phyloP scores from a whole-genome alignment of 2,797 vertebrate genomes.

The Discoglossus pictus region DNA sequence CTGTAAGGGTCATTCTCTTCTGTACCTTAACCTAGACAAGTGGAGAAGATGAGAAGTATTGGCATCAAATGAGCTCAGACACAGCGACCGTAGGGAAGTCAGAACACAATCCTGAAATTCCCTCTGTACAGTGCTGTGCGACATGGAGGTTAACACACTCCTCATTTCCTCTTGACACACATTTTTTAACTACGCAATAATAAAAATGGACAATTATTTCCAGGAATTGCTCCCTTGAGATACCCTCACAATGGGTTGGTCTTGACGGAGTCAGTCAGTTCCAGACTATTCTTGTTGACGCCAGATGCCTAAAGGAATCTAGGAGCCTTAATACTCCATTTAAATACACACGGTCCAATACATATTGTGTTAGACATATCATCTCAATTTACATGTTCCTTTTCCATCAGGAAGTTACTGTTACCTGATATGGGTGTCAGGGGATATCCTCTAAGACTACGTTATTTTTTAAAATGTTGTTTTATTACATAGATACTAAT shows the following conservation, averaged over 20 bases:
- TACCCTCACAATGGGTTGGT: conserved; percentile 30
- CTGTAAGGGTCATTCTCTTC: conserved; percentile 35
- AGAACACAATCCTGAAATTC: not conserved
- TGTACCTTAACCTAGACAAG: conserved; percentile 3
- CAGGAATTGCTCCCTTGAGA: conserved; percentile 30
- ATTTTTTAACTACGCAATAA: conserved; percentile 23
- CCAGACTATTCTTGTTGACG: conserved; percentile 34
- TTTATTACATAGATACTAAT: no score
- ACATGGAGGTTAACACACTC: conserved; percentile 23
- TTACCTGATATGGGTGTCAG: conserved; percentile 6
- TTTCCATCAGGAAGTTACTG: conserved; percentile 28
- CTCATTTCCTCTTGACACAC: conserved; percentile 16
- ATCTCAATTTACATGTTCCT: conserved; percentile 7
- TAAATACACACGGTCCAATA: not conserved
- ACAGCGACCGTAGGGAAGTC: conserved; percentile 4
- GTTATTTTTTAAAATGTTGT: no score
- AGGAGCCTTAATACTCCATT: conserved; percentile 32
- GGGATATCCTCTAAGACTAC: conserved; percentile 9
- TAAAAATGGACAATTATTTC: conserved; percentile 20
- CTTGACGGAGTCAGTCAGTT: conserved; percentile 29
- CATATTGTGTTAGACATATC: conserved; percentile 11
- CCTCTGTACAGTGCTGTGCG: not conserved
- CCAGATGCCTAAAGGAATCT: conserved; percentile 24
- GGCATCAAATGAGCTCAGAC: conserved; percentile 22
- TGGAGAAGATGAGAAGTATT: conserved; percentile 8